Evolutionary conservation across 2,797 vertebrate species (phyloP), one percentile per base, ranked within the genome.

Genomic region (Gobionotothen gibberifrons): DNA sequence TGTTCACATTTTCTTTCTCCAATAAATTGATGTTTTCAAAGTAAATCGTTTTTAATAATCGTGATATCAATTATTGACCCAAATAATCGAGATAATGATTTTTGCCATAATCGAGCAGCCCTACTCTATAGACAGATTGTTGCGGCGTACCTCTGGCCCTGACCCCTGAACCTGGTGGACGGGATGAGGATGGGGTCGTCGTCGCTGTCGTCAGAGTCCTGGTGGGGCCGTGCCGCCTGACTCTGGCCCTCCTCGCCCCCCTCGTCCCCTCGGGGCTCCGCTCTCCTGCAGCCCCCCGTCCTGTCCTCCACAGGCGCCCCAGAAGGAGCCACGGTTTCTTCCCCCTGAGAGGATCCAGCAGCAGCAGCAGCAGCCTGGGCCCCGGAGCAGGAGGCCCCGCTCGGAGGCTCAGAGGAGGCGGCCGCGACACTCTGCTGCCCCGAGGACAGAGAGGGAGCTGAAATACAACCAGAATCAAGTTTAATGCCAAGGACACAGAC

Each of bases 151-250:
- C 98, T 98, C 85, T 98, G 97, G 9, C 97, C 97, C 66, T 96
- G 96, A 82, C 96, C 94, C 90, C 97, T 96, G 67, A 96, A 96
- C 90, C 97, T 93, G n/a, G 96, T 91, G 0, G 96, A 95, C 0
- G 97, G 97, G 87, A 98, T 96, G 17, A 98, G 95, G 55, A 99
- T 97, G 0, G 97, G 97, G 73, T 99, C 97, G 5, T 99, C 98
- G 0, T 98, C 98, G 15, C 97, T 99, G 89, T 99, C 97, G 3
- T 98, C 97, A 0, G 97, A 98, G 87, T 99, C 98, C 75, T 95
- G 98, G 75, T 95, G 94, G 74, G 74, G 90, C 14, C 94, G 91
- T 14, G 93, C 60, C 1, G 95, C 85, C 26, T 95, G 90, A 49
- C 93, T 86, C 22, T 93, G 84, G 13, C 93, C 73, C 66, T 78